Percentiles rank a stretch among this genome's conserved stretches.
Conservation (phyloP, 2,113 vertebrate genomes). For the Peromyscus polionotus region DNA sequence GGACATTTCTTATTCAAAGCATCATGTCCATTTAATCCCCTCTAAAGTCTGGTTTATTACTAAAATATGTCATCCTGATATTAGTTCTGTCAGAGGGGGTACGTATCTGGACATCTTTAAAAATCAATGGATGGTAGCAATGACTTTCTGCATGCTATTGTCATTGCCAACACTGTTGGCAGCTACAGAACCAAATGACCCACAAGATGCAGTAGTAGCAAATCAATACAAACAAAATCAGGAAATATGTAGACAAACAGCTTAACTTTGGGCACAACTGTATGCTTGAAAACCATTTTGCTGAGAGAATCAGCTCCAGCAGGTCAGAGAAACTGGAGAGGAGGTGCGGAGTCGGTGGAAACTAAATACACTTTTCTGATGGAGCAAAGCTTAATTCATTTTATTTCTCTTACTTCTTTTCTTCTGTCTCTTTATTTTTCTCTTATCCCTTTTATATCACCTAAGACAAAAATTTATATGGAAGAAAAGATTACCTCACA, state of each 20-base stretch:
- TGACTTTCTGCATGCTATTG: conserved; percentile 96
- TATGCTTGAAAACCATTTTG: conserved; percentile 90
- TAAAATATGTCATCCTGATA: background rate
- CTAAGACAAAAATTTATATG: background rate
- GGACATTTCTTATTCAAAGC: background rate
- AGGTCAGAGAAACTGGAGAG: background rate
- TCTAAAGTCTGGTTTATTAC: background rate
- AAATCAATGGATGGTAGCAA: conserved; percentile 93
- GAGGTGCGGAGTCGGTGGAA: no score
- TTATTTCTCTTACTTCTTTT: background rate
- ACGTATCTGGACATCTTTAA: background rate
- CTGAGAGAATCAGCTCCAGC: background rate
- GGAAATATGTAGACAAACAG: conserved; percentile 99
- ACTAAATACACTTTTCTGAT: no score
- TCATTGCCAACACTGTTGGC: conserved; percentile 97
- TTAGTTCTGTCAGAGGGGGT: background rate
- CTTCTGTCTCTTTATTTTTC: background rate
- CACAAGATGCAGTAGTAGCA: conserved; percentile 98
- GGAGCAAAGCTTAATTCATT: no score
- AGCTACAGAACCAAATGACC: conserved; percentile 97
- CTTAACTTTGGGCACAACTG: conserved; percentile 96
- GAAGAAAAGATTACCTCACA: background rate
- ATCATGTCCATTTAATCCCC: background rate
- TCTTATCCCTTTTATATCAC: background rate
- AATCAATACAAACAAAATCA: conserved; percentile 99